Conservation (phyloP, 2,113 vertebrate species). For the Steatornis caripensis region DNA sequence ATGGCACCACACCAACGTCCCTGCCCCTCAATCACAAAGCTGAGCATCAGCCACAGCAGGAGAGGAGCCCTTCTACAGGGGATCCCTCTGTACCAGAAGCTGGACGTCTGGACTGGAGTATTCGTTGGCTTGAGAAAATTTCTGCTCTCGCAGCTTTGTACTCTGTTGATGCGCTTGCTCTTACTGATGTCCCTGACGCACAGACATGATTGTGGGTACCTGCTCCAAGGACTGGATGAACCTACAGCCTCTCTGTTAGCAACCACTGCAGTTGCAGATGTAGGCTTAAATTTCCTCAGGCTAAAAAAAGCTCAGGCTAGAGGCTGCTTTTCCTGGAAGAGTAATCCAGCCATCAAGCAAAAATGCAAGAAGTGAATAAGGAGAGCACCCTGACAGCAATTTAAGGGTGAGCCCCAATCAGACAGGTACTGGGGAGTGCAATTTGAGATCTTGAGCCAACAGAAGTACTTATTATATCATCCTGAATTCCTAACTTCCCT, state of each 20-base stretch:
- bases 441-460: background rate
- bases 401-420: background rate
- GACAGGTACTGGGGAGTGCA: background rate
- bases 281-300: background rate
- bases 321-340: background rate
- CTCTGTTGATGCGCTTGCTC: background rate
- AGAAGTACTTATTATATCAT: background rate
- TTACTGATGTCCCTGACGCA: background rate
- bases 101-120: background rate
- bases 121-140: background rate
- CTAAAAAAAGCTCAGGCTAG: background rate
- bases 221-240: background rate
- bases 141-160: background rate
- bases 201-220: accelerated
- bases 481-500: background rate
- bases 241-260: background rate
- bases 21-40: background rate
- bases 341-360: background rate
- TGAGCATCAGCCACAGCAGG: background rate
- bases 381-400: accelerated
- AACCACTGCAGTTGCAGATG: background rate
- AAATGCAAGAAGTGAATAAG: background rate
- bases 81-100: background rate
- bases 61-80: background rate
- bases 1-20: accelerated